Evolutionary conservation across 2,113 vertebrate genomes (phyloP).

Genomic region (Emydocephalus ijimae): DNA sequence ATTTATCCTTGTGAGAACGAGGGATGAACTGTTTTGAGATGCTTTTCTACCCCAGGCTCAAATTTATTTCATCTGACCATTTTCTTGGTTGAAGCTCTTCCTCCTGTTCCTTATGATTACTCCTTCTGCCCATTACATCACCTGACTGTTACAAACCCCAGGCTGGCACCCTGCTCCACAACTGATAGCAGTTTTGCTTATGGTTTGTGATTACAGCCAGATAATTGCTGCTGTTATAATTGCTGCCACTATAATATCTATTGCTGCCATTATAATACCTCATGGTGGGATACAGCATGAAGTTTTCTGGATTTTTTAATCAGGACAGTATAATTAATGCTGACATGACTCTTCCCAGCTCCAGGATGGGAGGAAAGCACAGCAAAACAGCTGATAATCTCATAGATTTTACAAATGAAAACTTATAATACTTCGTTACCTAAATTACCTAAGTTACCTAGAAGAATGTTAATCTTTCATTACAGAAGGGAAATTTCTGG

Average conservation of each 20-base stretch:
- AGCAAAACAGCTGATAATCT: background rate
- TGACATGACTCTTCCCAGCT: background rate
- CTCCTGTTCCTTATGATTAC: background rate
- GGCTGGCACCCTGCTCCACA: accelerated
- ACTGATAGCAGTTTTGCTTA: background rate
- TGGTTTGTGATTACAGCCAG: background rate
- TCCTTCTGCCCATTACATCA: background rate
- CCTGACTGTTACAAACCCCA: background rate
- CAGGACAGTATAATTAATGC: background rate
- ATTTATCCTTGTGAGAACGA: background rate
- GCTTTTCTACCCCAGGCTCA: background rate
- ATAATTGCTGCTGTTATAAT: background rate
- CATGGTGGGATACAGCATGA: background rate
- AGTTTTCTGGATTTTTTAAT: background rate
- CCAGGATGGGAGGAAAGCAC: background rate
- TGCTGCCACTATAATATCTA: background rate
- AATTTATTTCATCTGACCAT: background rate
- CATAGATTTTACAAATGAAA: background rate
- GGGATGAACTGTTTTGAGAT: background rate
- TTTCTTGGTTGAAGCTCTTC: background rate
- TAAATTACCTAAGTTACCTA: background rate
- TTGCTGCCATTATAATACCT: background rate
- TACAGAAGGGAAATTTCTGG: background rate
- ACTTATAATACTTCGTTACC: background rate
- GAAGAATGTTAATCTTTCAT: background rate